phyloP scores from a whole-genome alignment of 2,888 invertebrate genomes.

The Diarsia brunnea region DNA sequence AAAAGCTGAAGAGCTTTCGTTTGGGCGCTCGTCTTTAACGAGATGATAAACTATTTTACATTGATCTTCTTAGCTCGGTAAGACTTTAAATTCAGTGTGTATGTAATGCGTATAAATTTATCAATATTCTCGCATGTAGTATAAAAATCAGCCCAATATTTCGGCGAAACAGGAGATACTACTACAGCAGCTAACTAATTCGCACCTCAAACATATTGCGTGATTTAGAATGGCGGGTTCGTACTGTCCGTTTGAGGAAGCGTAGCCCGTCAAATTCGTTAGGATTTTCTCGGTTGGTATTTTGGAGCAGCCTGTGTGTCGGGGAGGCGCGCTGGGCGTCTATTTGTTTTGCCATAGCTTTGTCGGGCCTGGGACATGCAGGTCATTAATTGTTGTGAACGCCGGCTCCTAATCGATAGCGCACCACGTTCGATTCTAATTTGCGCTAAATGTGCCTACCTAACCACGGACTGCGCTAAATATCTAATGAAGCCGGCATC shows the following conservation, averaged over 20 bases:
- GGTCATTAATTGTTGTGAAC: slow-evolving; percentile 91
- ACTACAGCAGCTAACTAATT: not conserved
- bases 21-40: not conserved
- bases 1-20: not conserved
- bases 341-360: slow-evolving; percentile 91
- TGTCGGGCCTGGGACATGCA: slow-evolving; percentile 90
- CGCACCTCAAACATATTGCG: not conserved
- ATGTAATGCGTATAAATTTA: not conserved
- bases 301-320: slow-evolving; percentile 79
- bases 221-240: not conserved
- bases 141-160: slow-evolving; percentile 1
- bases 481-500: slow-evolving; percentile 69
- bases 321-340: slow-evolving; percentile 87
- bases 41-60: not conserved
- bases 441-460: slow-evolving; percentile 83
- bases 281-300: slow-evolving; percentile 61
- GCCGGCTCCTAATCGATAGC: slow-evolving; percentile 90
- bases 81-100: not conserved
- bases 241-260: slow-evolving; percentile 2
- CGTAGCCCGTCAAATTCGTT: slow-evolving; percentile 25
- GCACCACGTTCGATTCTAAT: slow-evolving; percentile 90
- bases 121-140: not conserved
- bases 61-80: not conserved
- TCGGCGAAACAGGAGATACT: not conserved
- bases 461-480: slow-evolving; percentile 72